phyloP scores from a whole-genome alignment of 2,888 invertebrate species.

The Mesorhabditis belari region DNA sequence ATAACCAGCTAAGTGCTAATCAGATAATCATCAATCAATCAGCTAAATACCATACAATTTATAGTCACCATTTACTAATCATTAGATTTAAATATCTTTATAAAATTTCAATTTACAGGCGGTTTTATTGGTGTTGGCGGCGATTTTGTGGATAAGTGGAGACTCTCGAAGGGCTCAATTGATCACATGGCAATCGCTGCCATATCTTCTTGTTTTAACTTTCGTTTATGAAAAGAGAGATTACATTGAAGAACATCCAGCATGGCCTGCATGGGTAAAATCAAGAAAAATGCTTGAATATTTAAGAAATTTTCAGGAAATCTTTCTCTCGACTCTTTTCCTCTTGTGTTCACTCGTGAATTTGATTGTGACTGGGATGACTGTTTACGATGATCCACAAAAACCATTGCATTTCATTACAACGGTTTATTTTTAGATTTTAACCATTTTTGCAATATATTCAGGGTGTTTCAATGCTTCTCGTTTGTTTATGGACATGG shows the following conservation, averaged over 20 bases:
- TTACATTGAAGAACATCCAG: not conserved
- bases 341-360: not conserved
- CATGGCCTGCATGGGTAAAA: not conserved
- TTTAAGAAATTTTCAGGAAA: not conserved
- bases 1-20: no score
- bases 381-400: no score
- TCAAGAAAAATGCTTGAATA: no score
- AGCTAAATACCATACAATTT: no score
- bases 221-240: not conserved
- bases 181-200: not conserved
- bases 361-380: not conserved
- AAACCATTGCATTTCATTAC: no score
- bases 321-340: not conserved
- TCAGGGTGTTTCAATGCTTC: not conserved
- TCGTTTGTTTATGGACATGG: not conserved
- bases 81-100: not conserved
- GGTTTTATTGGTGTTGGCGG: not conserved
- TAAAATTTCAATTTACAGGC: not conserved
- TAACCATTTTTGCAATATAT: not conserved
- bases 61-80: no score
- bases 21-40: no score
- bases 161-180: not conserved
- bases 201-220: not conserved
- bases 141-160: not conserved
- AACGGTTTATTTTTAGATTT: no score